phyloP scores from a whole-genome alignment of 2,888 invertebrate species.

The Lepidochitona cinerea region DNA sequence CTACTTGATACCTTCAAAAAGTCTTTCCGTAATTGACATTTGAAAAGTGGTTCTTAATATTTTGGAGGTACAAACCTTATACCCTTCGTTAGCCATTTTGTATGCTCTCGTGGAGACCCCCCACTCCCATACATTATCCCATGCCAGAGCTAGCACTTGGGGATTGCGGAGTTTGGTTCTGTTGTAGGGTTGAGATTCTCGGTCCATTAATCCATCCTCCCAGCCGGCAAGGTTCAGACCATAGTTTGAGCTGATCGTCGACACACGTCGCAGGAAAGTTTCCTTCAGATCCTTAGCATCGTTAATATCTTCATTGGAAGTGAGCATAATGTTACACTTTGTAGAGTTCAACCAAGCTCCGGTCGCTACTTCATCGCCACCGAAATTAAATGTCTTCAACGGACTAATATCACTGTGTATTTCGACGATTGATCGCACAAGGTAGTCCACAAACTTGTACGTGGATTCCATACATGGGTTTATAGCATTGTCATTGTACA shows the following conservation, averaged over 20 bases:
- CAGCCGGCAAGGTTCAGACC: conserved; percentile 45
- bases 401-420: conserved; percentile 53
- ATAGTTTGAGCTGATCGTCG: conserved; percentile 28
- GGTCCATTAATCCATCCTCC: conserved; percentile 56
- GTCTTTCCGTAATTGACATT: too few species aligned
- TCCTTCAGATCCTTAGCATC: conserved; percentile 34
- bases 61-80: too few species aligned
- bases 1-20: too few species aligned
- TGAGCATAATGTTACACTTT: conserved; percentile 39
- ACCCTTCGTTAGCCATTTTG: conserved; percentile 57
- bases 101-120: conserved; percentile 46
- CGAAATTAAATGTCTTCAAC: conserved; percentile 57
- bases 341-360: conserved; percentile 61
- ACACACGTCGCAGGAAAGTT: conserved; percentile 37
- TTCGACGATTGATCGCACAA: conserved; percentile 38
- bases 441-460: conserved; percentile 50
- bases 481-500: conserved; percentile 52
- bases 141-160: conserved; percentile 51
- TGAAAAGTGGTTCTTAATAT: too few species aligned
- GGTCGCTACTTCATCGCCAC: conserved; percentile 62
- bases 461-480: conserved; percentile 56
- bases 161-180: conserved; percentile 21
- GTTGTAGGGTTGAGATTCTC: conserved; percentile 26
- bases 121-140: conserved; percentile 57
- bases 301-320: conserved; percentile 8